Evolutionary conservation across 1,140 invertebrate species (phyloP), one percentile per base, ranked within the genome.

Genomic region (Pseudomyrmex sp.): DNA sequence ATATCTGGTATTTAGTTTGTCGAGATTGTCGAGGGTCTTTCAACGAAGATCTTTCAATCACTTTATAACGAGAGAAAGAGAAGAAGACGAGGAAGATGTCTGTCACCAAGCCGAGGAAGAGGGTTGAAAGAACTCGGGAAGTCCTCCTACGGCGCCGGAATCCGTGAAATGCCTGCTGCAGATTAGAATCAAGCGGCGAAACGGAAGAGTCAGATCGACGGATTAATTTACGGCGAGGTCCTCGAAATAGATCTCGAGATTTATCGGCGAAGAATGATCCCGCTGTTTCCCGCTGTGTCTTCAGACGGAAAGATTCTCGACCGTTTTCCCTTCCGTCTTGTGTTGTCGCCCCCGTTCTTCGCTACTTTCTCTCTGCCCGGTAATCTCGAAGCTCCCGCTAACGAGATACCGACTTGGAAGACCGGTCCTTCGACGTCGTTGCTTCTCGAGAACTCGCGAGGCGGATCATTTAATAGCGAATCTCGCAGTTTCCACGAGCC

Each of bases 141-240:
- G 69, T 18, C 46, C 5, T 35, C 5, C 35, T 61, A 56, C 58
- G 18, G n/a, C 61, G n/a, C 35, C 10, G 50, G 72, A 69, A 77
- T 62, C 59, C 54, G 10, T 59, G 75, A 69, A 77, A 82, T 80
- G 56, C 62, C 62, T 75, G 59, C 70, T 58, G 62, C 68, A 85
- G 87, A 89, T 89, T 89, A 89, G 85, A 89, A 89, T 90, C 88
- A 88, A 89, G 86, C 85, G 80, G 56, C 83, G 66, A 69, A 66
- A 85, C 62, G 84, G 85, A 90, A 82, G 77, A 88, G 86, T 85
- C 88, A 84, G 84, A 66, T 77, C 80, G 86, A 72, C 69, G 88
- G 90, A 92, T 91, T 91, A 91, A 91, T 91, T 91, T 91, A 83
- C 85, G 86, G 80, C 58, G 68, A 70, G 59, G 58, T 90, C 88